Evolutionary conservation across 1,140 invertebrate genomes (phyloP).

Genomic region (Brachionus asplanchnoidis): DNA sequence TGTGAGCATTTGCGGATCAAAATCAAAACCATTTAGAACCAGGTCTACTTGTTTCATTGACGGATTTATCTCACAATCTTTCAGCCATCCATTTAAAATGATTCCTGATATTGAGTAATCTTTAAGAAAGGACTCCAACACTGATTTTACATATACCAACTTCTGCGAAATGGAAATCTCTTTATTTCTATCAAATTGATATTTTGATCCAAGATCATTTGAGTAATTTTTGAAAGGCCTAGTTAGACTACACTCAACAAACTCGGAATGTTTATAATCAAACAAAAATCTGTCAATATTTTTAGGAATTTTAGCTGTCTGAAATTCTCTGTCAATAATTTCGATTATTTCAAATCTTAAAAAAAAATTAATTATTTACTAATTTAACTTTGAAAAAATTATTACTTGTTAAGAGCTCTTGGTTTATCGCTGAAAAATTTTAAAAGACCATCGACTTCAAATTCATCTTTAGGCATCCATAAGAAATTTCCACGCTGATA

Average conservation of each 20-base stretch:
- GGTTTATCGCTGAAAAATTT: neutral
- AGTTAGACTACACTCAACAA: neutral
- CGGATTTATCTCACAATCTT: neutral
- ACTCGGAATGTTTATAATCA: neutral
- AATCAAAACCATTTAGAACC: neutral
- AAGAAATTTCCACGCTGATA: neutral
- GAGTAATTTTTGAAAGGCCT: neutral
- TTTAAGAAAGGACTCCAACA: neutral
- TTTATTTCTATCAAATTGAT: neutral
- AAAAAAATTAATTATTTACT: neutral
- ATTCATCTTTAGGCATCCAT: neutral
- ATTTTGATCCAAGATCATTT: neutral
- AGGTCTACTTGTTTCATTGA: neutral
- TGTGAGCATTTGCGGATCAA: neutral
- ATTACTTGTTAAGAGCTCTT: neutral
- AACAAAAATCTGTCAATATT: neutral
- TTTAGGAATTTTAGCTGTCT: neutral
- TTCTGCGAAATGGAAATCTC: neutral
- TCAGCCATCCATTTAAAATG: neutral
- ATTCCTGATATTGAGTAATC: neutral
- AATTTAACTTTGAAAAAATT: neutral
- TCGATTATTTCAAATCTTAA: neutral
- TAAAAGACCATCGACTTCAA: neutral
- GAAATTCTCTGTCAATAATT: neutral
- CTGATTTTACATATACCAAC: neutral